Conservation (phyloP, 2,797 vertebrate species). For the Hoplostethus atlanticus region DNA sequence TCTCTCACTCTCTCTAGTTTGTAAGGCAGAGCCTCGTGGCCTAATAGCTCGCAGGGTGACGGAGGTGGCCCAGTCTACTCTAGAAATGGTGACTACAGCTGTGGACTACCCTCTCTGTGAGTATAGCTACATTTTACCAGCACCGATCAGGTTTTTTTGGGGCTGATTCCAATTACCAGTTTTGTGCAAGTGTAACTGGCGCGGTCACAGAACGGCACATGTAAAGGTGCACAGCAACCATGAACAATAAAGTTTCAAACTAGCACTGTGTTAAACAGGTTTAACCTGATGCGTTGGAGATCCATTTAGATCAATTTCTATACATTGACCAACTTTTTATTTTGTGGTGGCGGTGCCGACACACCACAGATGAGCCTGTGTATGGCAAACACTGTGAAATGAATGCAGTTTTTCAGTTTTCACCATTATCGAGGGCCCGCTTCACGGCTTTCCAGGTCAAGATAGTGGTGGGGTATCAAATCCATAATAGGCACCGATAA, state of each 20-base stretch:
- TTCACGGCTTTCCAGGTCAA: background rate
- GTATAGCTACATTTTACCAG: slow-evolving; percentile 43
- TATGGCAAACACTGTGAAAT: background rate
- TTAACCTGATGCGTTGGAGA: too few species aligned
- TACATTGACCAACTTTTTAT: too few species aligned
- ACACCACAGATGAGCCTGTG: too few species aligned
- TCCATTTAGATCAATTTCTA: too few species aligned
- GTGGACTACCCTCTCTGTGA: slow-evolving; percentile 90
- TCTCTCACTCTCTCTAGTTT: slow-evolving; percentile 56
- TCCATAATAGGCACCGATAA: background rate
- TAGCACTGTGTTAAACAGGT: too few species aligned
- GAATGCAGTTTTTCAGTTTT: background rate
- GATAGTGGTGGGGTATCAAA: background rate
- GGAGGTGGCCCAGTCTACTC: slow-evolving; percentile 87
- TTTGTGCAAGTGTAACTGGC: too few species aligned
- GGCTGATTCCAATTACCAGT: background rate
- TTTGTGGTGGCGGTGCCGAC: too few species aligned
- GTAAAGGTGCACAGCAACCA: too few species aligned
- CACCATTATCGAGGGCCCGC: background rate
- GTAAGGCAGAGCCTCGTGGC: slow-evolving; percentile 77
- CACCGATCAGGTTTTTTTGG: too few species aligned
- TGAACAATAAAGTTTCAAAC: too few species aligned
- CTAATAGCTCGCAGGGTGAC: slow-evolving; percentile 88
- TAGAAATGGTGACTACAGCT: slow-evolving; percentile 85
- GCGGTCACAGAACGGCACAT: too few species aligned